A percentile compares a stretch with the other conserved stretches of the same genome.
Conservation (phyloP, 2,888 invertebrate genomes). For the Halictus quadricinctus region DNA sequence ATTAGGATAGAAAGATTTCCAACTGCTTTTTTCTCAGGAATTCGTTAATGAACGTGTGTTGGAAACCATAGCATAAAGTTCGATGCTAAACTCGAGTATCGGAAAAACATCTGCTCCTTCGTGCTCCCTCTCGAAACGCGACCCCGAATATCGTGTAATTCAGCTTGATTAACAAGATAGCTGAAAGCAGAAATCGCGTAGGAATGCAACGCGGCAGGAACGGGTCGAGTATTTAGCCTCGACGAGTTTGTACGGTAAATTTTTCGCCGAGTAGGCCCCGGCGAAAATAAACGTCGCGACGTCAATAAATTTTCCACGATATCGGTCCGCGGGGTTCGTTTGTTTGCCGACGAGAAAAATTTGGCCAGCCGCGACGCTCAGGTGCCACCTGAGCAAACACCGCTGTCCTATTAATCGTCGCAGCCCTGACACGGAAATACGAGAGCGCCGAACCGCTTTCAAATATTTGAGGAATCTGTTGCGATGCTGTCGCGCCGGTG, state of each 20-base stretch:
- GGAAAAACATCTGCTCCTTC: not conserved
- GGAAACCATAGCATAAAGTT: not conserved
- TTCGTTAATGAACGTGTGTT: too few relatives aligned
- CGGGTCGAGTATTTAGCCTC: not conserved
- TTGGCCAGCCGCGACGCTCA: slow-evolving; percentile 20
- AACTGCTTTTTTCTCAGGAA: too few relatives aligned
- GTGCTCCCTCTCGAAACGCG: not conserved
- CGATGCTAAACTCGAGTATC: not conserved
- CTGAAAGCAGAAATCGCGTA: not conserved
- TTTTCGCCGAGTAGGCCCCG: not conserved
- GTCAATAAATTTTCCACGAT: slow-evolving; percentile 2
- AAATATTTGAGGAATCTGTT: slow-evolving; percentile 58
- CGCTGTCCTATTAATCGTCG: slow-evolving; percentile 52
- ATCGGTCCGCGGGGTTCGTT: not conserved
- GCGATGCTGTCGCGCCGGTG: slow-evolving; percentile 27
- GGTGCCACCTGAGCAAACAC: slow-evolving; percentile 56
- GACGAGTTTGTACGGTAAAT: not conserved
- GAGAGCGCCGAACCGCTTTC: slow-evolving; percentile 32
- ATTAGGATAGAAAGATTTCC: too few relatives aligned
- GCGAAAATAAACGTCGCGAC: not conserved
- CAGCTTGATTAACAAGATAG: not conserved
- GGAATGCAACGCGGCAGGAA: not conserved
- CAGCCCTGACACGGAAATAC: slow-evolving; percentile 22
- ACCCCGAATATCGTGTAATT: not conserved
- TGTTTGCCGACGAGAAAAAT: slow-evolving; percentile 36